phyloP scores from a whole-genome alignment of 2,113 vertebrate species.

The Caloenas nicobarica region DNA sequence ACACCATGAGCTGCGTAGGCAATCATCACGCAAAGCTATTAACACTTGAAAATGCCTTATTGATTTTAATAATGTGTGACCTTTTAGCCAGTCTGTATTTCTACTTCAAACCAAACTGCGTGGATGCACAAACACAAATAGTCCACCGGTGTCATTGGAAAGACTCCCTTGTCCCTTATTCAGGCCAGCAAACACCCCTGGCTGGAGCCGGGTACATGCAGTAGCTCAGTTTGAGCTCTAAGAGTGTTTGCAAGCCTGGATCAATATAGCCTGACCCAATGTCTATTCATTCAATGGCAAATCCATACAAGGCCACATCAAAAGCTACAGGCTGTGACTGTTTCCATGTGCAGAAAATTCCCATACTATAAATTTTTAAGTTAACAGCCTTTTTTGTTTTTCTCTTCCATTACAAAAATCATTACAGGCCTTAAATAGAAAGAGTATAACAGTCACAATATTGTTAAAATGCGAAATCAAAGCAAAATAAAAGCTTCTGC shows the following conservation, averaged over 20 bases:
- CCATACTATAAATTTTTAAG: not conserved
- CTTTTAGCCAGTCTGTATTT: not conserved
- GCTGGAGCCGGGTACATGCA: rapidly evolving
- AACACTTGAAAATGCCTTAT: not conserved
- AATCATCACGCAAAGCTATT: not conserved
- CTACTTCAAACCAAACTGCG: not conserved
- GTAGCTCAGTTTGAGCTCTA: not conserved
- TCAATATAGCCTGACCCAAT: not conserved
- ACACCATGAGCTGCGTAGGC: not conserved
- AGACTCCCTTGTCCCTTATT: not conserved
- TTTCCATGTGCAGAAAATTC: not conserved
- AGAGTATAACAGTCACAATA: not conserved
- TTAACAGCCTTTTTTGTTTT: not conserved
- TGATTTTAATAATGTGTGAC: not conserved
- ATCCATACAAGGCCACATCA: not conserved
- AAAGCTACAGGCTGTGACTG: not conserved
- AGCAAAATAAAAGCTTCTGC: not conserved
- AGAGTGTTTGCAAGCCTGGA: not conserved
- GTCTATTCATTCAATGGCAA: not conserved
- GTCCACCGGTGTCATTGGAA: rapidly evolving
- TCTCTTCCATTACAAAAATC: not conserved
- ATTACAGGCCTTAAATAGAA: not conserved
- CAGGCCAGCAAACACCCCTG: rapidly evolving
- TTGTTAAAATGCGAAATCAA: not conserved
- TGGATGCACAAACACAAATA: not conserved